phyloP scores from a whole-genome alignment of 2,113 vertebrate genomes.

The Excalfactoria chinensis region DNA sequence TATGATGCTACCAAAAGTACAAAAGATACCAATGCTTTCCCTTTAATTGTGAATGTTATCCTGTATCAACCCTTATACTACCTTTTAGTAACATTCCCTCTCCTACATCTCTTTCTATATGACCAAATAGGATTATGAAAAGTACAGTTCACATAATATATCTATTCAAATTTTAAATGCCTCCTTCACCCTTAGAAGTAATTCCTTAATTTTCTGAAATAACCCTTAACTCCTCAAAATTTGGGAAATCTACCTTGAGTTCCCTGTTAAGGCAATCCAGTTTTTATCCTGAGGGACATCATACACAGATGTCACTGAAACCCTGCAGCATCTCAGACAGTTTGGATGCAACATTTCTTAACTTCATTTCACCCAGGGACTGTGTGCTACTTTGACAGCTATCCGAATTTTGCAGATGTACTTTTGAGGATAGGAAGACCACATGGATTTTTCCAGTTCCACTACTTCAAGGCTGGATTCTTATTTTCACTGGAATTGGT shows the following conservation, averaged over 20 bases:
- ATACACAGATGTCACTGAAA: neutral
- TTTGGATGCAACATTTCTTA: neutral
- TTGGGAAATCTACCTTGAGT: neutral
- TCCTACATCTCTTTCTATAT: neutral
- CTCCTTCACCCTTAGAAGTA: neutral
- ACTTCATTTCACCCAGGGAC: neutral
- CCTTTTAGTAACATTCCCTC: neutral
- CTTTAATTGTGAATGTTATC: neutral
- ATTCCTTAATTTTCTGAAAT: neutral
- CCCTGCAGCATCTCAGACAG: neutral
- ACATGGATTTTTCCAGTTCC: neutral
- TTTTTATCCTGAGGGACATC: neutral
- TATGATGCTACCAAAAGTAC: neutral
- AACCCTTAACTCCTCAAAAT: neutral
- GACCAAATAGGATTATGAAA: neutral
- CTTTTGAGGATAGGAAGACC: neutral
- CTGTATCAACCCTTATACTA: neutral
- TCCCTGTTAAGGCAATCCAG: neutral
- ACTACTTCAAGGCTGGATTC: neutral
- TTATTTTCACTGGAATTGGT: neutral
- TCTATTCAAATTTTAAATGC: neutral
- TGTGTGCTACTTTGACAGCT: neutral
- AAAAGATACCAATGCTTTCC: neutral
- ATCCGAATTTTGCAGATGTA: neutral
- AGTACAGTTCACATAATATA: neutral